These are phyloP conservation scores for Asteroscopus sphinx DNA, from an alignment of 2,888 invertebrate genomes.

Conservation along the genomic window DNA sequence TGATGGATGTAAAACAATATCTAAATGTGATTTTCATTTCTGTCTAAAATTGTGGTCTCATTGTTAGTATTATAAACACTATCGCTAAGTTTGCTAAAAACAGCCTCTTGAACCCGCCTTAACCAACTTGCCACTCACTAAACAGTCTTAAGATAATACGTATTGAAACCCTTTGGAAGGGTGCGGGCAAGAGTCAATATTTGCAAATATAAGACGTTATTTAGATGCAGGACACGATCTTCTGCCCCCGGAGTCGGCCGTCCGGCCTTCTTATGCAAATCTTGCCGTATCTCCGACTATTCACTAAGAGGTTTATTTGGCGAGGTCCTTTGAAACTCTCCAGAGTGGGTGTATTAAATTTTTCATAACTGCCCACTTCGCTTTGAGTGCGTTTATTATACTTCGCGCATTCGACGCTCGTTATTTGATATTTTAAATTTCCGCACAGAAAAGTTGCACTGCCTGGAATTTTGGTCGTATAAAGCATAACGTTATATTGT, in stretches of 20 bases:
- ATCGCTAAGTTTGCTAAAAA: slow-evolving; percentile 46
- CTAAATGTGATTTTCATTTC: slow-evolving; percentile 30
- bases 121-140: slow-evolving; percentile 79
- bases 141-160: slow-evolving; percentile 84
- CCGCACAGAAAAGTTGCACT: slow-evolving; percentile 33
- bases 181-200: slow-evolving; percentile 86
- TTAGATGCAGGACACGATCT: slow-evolving; percentile 88
- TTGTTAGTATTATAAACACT: slow-evolving; percentile 39
- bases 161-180: slow-evolving; percentile 82
- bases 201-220: slow-evolving; percentile 89
- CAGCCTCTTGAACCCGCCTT: slow-evolving; percentile 67
- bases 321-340: slow-evolving; percentile 75
- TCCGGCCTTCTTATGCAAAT: slow-evolving; percentile 85
- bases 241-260: slow-evolving; percentile 74
- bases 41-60: slow-evolving; percentile 31
- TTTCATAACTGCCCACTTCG: slow-evolving; percentile 82
- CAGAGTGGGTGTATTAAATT: slow-evolving; percentile 83
- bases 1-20: neutral
- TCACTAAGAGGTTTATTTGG: slow-evolving; percentile 85
- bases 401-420: slow-evolving; percentile 53
- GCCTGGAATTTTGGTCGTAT: slow-evolving; percentile 25
- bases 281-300: slow-evolving; percentile 80
- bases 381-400: slow-evolving; percentile 70
- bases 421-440: slow-evolving; percentile 59
- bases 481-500: slow-evolving; percentile 34